Base-by-base conservation (phyloP, 2,888 invertebrate genomes). In the Lamellibrachia columna region DNA sequence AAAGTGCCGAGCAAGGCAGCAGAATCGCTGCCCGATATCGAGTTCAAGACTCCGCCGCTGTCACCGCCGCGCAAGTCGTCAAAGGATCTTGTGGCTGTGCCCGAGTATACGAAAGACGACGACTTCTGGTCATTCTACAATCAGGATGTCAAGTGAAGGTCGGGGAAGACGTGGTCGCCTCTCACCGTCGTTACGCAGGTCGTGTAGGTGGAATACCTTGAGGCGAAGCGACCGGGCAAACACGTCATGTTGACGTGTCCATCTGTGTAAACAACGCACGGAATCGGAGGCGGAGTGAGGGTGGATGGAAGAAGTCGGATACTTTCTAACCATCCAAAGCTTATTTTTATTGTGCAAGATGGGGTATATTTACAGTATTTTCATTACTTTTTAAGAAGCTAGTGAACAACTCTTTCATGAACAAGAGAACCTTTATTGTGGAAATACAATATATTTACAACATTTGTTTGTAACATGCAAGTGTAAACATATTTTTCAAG, bases 361-460 rank as follows among this genome's bases (percentile, higher is more conserved):
- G 3, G 6, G 75, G n/a, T 6, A 22, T n/a, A 15, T 75, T 75
- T 6, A 75, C 22, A 75, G 15, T 15, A 15, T 6, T 22, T 22
- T 75, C 22, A 15, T 6, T 15, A 22, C 15, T 75, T 75, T 75
- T 75, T 75, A 22, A 15, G 15, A 75, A 75, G 75, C 75, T 22
- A 75, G 22, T 75, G 15, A 75, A 75, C 75, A 3, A 15, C 1
- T 75, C 3, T 60, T 15, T 75, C n/a, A 22, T 75, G 75, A 22
- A 75, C 75, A 75, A 75, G 22, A 75, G 22, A 75, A 75, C 22
- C n/a, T 75, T 75, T 75, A 75, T 75, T 75, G n/a, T 15, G 75
- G 75, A 75, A 75, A 75, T 75, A 75, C 22, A 75, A 75, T 75
- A n/a, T 75, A 75, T 75, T 75, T 75, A 75, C 75, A 75, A 75